phyloP scores from a whole-genome alignment of 2,113 vertebrate species.

The Alethe castanea region DNA sequence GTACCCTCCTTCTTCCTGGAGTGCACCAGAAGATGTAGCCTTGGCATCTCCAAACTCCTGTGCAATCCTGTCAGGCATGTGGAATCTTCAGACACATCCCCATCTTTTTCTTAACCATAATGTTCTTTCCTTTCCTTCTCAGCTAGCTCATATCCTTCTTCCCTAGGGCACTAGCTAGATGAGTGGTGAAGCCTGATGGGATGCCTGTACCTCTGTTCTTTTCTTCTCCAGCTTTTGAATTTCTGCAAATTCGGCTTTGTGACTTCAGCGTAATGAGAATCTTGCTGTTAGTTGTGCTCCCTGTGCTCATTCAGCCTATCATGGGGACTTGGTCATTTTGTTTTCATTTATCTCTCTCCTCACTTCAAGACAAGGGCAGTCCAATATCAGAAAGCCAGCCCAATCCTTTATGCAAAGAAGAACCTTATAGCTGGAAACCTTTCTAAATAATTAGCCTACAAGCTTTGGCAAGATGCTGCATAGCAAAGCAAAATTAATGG shows the following conservation, averaged over 20 bases:
- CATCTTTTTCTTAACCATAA: background rate
- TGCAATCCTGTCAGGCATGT: background rate
- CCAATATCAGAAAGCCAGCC: background rate
- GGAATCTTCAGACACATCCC: background rate
- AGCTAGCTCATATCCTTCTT: background rate
- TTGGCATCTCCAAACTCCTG: background rate
- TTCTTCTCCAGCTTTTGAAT: background rate
- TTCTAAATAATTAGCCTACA: background rate
- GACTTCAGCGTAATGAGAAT: background rate
- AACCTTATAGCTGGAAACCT: background rate
- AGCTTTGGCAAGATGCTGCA: background rate
- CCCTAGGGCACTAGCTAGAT: background rate
- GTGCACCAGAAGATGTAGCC: background rate
- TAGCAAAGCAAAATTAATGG: background rate
- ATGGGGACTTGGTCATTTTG: background rate
- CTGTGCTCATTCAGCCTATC: background rate
- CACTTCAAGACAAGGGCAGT: background rate
- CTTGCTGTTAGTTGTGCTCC: background rate
- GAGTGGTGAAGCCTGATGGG: background rate
- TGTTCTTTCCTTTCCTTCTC: background rate
- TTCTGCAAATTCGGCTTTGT: background rate
- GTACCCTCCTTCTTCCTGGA: background rate
- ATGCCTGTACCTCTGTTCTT: background rate
- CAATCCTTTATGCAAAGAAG: background rate
- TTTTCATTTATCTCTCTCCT: background rate